These are phyloP conservation scores for Tanytarsus gracilentus DNA, from an alignment of 2,888 invertebrate genomes.

Conservation along the genomic window DNA sequence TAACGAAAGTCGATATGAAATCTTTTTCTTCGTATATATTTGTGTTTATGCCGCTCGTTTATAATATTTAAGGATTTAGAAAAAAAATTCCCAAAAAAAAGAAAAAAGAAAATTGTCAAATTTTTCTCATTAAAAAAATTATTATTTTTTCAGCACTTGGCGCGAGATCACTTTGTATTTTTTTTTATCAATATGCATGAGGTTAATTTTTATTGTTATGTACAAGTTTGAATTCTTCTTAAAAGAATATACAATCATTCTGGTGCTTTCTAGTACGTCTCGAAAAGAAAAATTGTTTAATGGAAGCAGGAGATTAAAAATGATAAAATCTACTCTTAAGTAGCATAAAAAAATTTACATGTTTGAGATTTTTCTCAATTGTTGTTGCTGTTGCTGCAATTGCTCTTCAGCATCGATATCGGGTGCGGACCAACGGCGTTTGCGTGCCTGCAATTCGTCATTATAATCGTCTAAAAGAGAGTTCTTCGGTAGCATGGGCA, in stretches of 20 bases:
- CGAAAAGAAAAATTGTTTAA: background rate
- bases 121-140: background rate
- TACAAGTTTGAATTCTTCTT: background rate
- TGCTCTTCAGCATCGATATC: slow-evolving; percentile 14
- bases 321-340: background rate
- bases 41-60: background rate
- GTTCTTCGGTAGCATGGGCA: slow-evolving; percentile 12
- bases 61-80: background rate
- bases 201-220: slow-evolving; percentile 18
- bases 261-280: slow-evolving; percentile 22
- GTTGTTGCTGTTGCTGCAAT: background rate
- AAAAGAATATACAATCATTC: too few relatives aligned
- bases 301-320: background rate
- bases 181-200: background rate
- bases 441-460: slow-evolving; percentile 14
- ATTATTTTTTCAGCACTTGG: background rate
- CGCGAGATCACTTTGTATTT: slow-evolving; percentile 23
- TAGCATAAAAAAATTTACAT: background rate
- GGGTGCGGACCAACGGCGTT: slow-evolving; percentile 28
- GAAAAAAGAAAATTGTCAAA: background rate
- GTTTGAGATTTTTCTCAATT: background rate
- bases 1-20: too few relatives aligned
- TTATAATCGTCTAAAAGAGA: slow-evolving; percentile 7
- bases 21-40: background rate
- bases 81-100: background rate